Evolutionary conservation across 1,140 invertebrate genomes (phyloP).

Genomic region (Rhagoletis pomonella): DNA sequence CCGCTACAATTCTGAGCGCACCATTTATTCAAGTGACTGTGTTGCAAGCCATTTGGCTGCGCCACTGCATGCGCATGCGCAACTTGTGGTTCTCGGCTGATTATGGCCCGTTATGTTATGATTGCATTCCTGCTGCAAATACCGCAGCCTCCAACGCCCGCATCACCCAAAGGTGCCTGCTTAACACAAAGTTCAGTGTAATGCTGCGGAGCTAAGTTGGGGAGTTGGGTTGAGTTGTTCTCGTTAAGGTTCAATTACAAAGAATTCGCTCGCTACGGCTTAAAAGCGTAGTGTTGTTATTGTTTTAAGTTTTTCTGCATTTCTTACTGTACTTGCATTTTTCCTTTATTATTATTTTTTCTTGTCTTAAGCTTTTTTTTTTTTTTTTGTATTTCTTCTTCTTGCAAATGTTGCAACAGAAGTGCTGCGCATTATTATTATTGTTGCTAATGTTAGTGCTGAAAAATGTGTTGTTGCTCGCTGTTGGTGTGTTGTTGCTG

Average conservation of each 20-base stretch:
- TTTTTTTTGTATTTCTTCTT: background rate
- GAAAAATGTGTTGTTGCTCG: background rate
- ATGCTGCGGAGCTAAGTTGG: background rate
- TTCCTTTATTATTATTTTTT: background rate
- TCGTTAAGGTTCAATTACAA: conserved; percentile 49
- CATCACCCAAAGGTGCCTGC: background rate
- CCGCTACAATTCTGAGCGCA: background rate
- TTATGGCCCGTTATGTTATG: conserved; percentile 45
- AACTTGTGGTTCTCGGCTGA: conserved; percentile 8
- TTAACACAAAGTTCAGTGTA: background rate
- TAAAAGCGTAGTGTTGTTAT: background rate
- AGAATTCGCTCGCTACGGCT: background rate
- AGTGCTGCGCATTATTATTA: conserved; percentile 46
- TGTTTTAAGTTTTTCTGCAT: background rate
- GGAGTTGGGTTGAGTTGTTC: conserved; percentile 15
- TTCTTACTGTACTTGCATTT: background rate
- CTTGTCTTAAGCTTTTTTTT: background rate
- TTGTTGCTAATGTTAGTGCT: conserved; percentile 9
- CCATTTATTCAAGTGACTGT: background rate
- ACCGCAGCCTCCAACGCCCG: background rate
- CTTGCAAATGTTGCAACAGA: background rate
- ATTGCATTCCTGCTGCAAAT: conserved; percentile 28
- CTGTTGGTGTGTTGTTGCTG: too few relatives aligned
- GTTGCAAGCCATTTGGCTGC: background rate
- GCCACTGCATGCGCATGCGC: background rate